phyloP scores from a whole-genome alignment of 1,140 invertebrate species.

The Heterodera carotae region DNA sequence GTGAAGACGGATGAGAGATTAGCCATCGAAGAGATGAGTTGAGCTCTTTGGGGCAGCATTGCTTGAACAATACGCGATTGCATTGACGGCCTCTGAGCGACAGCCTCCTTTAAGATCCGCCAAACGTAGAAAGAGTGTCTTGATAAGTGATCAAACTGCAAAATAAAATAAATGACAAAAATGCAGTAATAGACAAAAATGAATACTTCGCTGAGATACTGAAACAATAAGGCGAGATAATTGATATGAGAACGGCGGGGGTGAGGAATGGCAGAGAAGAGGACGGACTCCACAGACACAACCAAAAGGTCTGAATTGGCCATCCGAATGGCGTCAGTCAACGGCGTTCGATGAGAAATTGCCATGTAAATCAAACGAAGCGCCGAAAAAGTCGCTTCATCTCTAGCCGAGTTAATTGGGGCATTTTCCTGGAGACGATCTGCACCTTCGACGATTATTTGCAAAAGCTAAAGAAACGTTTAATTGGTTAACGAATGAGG shows the following conservation, averaged over 20 bases:
- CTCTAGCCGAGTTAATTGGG: constrained; percentile 28
- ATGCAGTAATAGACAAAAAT: constrained; percentile 11
- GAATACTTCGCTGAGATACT: constrained; percentile 38
- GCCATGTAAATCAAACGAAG: constrained; percentile 41
- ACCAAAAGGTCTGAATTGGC: constrained; percentile 37
- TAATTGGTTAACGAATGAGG: too few relatives aligned
- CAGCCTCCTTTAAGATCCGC: constrained; percentile 30
- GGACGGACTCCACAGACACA: constrained; percentile 37
- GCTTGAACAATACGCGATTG: constrained; percentile 41
- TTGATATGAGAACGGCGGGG: constrained; percentile 11
- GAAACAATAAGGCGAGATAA: constrained; percentile 29
- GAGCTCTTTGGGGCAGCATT: constrained; percentile 14
- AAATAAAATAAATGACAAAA: background rate
- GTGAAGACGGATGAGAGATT: constrained; percentile 27
- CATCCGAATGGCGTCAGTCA: constrained; percentile 43
- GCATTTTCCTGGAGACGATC: constrained; percentile 14
- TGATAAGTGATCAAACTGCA: constrained; percentile 30
- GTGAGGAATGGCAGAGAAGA: constrained; percentile 39
- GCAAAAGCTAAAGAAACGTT: constrained; percentile 33
- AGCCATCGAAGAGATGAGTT: constrained; percentile 26
- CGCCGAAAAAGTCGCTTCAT: constrained; percentile 40
- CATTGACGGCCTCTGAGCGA: constrained; percentile 34
- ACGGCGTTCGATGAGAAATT: constrained; percentile 28
- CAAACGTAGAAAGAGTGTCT: constrained; percentile 43
- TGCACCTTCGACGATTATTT: constrained; percentile 37